These are phyloP conservation scores for Pelodiscus sinensis DNA, from an alignment of 2,113 vertebrate genomes.

Conservation along the genomic window DNA sequence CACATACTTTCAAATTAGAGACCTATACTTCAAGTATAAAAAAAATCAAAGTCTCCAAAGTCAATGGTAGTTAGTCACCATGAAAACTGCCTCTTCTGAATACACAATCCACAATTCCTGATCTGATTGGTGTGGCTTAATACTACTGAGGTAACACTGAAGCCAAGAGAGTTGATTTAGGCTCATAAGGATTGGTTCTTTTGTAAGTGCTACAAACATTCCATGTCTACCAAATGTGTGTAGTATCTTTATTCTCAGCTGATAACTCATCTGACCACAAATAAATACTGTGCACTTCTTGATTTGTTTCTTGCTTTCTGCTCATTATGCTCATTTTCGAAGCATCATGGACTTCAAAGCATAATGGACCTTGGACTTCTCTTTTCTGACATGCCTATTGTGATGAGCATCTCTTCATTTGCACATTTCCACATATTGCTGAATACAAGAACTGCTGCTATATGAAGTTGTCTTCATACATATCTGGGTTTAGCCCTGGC, in stretches of 20 bases:
- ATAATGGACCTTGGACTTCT: neutral
- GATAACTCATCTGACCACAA: neutral
- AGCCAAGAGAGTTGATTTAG: neutral
- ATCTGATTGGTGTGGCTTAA: rapidly evolving
- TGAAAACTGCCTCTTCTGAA: rapidly evolving
- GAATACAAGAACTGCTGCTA: neutral
- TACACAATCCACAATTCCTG: neutral
- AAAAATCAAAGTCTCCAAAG: neutral
- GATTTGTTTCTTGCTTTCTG: neutral
- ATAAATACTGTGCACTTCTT: neutral
- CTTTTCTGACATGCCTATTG: neutral
- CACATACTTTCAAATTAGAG: neutral
- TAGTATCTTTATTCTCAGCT: neutral
- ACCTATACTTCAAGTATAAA: neutral
- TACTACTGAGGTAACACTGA: neutral
- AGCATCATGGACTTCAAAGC: neutral
- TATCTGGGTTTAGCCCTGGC: neutral
- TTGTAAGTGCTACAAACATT: neutral
- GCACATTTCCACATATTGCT: neutral
- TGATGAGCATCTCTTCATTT: neutral
- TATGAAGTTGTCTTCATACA: neutral
- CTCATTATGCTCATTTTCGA: neutral
- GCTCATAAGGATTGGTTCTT: neutral
- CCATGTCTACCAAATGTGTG: neutral
- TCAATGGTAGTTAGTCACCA: neutral